A percentile compares a stretch with the other conserved stretches of the same genome.
Conservation (phyloP, 2,888 invertebrate genomes). For the Cantharis rufa region DNA sequence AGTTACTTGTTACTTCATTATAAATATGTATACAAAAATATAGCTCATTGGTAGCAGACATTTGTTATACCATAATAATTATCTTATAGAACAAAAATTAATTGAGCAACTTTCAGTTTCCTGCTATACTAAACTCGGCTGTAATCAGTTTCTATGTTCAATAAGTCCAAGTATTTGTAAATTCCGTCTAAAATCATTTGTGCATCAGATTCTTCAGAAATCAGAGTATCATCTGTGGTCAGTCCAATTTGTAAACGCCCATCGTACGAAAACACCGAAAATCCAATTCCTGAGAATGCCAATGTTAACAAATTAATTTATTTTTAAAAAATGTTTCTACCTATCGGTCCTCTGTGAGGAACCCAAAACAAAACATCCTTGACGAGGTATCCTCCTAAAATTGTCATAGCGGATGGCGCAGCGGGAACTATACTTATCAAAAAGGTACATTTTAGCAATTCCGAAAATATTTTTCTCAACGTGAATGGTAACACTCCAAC, state of each 20-base stretch:
- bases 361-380: slow-evolving; percentile 60
- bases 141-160: slow-evolving; percentile 5
- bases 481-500: background rate
- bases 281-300: slow-evolving; percentile 54
- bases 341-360: slow-evolving; percentile 59
- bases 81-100: background rate
- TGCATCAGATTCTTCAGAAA: slow-evolving; percentile 51
- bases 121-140: background rate
- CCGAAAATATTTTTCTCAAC: slow-evolving; percentile 44
- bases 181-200: slow-evolving; percentile 44
- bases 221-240: slow-evolving; percentile 56
- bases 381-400: slow-evolving; percentile 43
- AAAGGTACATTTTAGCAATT: slow-evolving; percentile 58
- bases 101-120: background rate
- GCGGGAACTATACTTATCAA: slow-evolving; percentile 61
- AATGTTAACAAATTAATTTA: background rate
- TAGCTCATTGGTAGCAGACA: background rate
- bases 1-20: background rate
- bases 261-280: slow-evolving; percentile 59
- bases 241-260: slow-evolving; percentile 57
- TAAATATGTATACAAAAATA: background rate
- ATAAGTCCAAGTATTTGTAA: slow-evolving; percentile 2
- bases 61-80: background rate
- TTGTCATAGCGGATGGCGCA: slow-evolving; percentile 55
- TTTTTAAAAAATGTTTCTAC: slow-evolving; percentile 41